A percentile compares a stretch with the other conserved stretches of the same genome.
Evolutionary conservation across 2,797 vertebrate genomes (phyloP).

Genomic region (Ctenopoma multispine): DNA sequence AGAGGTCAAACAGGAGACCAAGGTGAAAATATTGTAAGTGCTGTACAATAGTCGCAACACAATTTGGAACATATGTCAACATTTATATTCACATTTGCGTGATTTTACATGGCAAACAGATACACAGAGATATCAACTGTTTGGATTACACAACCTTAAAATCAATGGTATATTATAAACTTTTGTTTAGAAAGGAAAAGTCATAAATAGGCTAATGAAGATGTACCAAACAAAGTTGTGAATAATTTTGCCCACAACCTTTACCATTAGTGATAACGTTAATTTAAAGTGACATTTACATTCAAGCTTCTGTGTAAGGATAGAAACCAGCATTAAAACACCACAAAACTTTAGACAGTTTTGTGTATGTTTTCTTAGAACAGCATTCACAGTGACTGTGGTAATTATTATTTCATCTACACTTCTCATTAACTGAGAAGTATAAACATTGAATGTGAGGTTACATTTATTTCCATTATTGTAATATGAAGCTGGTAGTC

Average conservation of each 20-base stretch:
- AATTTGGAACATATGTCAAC: neutral
- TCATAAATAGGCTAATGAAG: neutral
- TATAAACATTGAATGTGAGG: neutral
- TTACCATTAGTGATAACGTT: neutral
- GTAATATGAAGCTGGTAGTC: conserved; percentile 24
- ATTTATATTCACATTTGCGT: neutral
- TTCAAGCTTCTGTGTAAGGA: neutral
- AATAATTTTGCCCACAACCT: neutral
- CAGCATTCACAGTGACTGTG: neutral
- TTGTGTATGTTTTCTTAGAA: neutral
- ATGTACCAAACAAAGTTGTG: neutral
- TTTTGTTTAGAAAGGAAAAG: neutral
- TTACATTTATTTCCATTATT: conserved; percentile 11
- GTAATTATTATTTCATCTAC: neutral
- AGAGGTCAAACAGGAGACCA: conserved; percentile 43
- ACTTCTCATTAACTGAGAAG: neutral
- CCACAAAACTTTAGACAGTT: fast-evolving
- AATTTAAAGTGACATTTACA: conserved; percentile 7
- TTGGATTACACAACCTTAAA: neutral
- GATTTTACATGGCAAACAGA: neutral
- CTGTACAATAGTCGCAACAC: neutral
- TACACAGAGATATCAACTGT: neutral
- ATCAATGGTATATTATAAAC: neutral
- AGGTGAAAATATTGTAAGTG: conserved; percentile 6
- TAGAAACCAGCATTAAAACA: no score